Conservation (phyloP, 2,113 vertebrate species). For the Oreocharis arfaki region DNA sequence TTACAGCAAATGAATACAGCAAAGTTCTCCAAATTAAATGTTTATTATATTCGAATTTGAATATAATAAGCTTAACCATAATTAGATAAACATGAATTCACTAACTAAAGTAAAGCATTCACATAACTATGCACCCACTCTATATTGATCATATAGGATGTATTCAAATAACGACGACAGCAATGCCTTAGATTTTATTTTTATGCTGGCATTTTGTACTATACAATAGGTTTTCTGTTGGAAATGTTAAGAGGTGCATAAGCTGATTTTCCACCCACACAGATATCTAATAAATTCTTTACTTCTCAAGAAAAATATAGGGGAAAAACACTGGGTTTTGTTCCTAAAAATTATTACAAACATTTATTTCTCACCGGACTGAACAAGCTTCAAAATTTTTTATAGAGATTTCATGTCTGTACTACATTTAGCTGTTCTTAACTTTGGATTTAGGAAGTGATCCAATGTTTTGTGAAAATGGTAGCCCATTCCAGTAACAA, state of each 20-base stretch:
- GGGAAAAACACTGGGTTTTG: fast-evolving
- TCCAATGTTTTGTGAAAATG: background rate
- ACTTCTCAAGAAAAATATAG: background rate
- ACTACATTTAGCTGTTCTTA: background rate
- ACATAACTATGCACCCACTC: background rate
- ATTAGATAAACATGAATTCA: background rate
- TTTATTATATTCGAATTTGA: background rate
- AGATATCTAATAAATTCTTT: background rate
- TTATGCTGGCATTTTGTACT: background rate
- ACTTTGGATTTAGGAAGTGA: background rate
- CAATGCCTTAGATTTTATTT: background rate
- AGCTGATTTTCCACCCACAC: background rate
- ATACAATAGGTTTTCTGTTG: background rate
- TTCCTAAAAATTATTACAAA: background rate
- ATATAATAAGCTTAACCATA: background rate
- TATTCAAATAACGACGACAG: background rate
- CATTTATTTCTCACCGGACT: background rate
- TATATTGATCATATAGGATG: background rate
- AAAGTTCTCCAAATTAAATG: background rate
- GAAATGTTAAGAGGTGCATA: background rate
- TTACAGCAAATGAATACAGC: background rate
- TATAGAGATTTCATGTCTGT: background rate
- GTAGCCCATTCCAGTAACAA: background rate
- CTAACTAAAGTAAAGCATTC: background rate
- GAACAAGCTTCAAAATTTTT: background rate